Base-by-base conservation (phyloP, 2,888 invertebrate species). In the Oxycera nigricornis region DNA sequence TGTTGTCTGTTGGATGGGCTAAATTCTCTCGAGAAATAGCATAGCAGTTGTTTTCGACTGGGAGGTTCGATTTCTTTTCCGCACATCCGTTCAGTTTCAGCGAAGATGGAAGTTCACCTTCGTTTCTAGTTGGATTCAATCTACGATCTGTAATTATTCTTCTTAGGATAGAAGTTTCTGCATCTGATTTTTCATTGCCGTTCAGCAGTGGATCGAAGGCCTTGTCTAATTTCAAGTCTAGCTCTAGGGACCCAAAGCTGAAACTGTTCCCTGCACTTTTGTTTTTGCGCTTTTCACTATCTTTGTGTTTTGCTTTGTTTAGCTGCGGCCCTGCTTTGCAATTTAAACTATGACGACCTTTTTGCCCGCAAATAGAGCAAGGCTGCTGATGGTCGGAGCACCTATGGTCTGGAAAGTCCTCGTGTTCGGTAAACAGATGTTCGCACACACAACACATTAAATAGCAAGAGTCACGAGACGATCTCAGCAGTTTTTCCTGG, bases 371-470 rank as follows among this genome's bases (percentile, higher is more conserved):
- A 17, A 83, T 41, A 0, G 80, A 73, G 75, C 86, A 86, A 0
- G 84, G 82, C 75, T 82, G 82, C 75, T 84, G 81, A 26, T 82
- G 82, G 52, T 84, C 80, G 55, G 81, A 75, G 80, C 94, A 94
- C 81, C 89, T 89, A 82, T 94, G 94, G 80, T 90, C 89, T 78
- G 90, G 90, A 85, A 93, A 94, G 82, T 92, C 90, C 82, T 92
- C 92, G 79, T 90, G 88, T 81, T 92, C 92, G 77, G 89, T 89
- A 83, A 93, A 94, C 41, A 92, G 90, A 82, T 91, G 90, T 83
- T 93, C 92, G 86, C 94, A 94, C 41, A 88, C 89, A 86, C 94
- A 93, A 82, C 94, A 94, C 87, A 93, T 91, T 77, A 94, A 86
- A 84, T 91, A 93, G 80, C 92, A 89, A 1, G 91, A 90, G 74